Evolutionary conservation across 23 tunicate genomes (phyloP).

Genomic region (Halocynthia aurantium): DNA sequence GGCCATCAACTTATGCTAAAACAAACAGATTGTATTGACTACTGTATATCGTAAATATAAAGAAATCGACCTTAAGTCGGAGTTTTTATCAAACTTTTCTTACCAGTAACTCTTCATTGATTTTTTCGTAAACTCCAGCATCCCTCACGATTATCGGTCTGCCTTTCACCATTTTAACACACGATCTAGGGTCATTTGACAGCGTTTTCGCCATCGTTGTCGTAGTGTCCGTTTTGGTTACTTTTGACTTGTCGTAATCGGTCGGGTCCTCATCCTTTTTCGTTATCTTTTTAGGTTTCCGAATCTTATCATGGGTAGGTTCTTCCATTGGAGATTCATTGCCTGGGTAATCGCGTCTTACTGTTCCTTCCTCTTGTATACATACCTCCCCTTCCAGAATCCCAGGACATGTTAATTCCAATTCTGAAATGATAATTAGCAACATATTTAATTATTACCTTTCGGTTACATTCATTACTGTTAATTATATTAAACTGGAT

Average conservation of each 20-base stretch:
- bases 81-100: not conserved
- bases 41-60: not conserved
- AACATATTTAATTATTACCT: too few species aligned
- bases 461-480: too few species aligned
- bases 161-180: conserved; percentile 3
- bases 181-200: not conserved
- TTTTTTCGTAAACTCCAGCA: not conserved
- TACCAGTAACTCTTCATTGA: conserved; percentile 14
- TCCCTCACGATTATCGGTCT: conserved; percentile 13
- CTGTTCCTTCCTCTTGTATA: not conserved
- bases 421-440: not conserved
- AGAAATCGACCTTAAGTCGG: not conserved
- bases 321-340: not conserved
- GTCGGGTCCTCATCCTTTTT: not conserved
- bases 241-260: not conserved
- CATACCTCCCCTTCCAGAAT: conserved; percentile 7
- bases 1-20: conserved; percentile 31
- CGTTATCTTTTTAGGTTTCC: not conserved
- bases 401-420: conserved; percentile 18
- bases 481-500: too few species aligned
- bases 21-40: too few species aligned
- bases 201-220: too few species aligned
- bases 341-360: conserved; percentile 6
- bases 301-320: not conserved
- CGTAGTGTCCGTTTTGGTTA: too few species aligned